phyloP scores from a whole-genome alignment of 2,888 invertebrate species.

The Folsomia manolachei region DNA sequence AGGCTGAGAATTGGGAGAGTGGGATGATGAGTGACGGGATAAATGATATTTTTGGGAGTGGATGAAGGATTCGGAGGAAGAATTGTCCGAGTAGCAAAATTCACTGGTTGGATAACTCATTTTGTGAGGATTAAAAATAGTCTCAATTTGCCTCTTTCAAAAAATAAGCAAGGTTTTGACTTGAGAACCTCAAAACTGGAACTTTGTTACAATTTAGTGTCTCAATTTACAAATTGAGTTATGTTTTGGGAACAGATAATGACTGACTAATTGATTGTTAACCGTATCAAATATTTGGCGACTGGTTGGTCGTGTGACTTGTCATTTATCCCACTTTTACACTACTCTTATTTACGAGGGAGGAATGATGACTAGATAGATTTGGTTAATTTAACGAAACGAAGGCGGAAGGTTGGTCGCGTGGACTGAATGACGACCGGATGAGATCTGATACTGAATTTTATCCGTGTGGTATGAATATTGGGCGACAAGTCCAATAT shows the following conservation, averaged over 20 bases:
- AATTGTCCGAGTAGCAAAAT: slow-evolving; percentile 13
- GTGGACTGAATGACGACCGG: slow-evolving; percentile 4
- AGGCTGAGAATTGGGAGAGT: neutral
- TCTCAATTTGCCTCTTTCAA: neutral
- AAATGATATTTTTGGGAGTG: neutral
- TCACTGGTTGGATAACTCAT: neutral
- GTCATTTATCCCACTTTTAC: neutral
- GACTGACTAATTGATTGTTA: too few relatives aligned
- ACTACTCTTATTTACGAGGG: neutral
- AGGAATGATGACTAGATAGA: neutral
- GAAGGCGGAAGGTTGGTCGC: neutral
- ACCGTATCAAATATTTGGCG: neutral
- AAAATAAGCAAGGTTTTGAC: too few relatives aligned
- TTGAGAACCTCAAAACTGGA: too few relatives aligned
- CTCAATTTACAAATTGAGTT: too few relatives aligned
- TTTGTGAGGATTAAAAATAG: neutral
- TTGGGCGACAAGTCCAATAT: neutral
- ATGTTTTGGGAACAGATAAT: too few relatives aligned
- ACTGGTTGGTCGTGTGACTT: slow-evolving; percentile 5
- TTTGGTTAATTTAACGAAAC: neutral
- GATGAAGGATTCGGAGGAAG: neutral
- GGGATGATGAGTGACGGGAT: neutral
- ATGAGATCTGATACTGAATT: slow-evolving; percentile 12
- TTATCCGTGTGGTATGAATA: neutral
- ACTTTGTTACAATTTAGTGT: too few relatives aligned